phyloP scores from a whole-genome alignment of 2,888 invertebrate species.

The Platypus cylindrus region DNA sequence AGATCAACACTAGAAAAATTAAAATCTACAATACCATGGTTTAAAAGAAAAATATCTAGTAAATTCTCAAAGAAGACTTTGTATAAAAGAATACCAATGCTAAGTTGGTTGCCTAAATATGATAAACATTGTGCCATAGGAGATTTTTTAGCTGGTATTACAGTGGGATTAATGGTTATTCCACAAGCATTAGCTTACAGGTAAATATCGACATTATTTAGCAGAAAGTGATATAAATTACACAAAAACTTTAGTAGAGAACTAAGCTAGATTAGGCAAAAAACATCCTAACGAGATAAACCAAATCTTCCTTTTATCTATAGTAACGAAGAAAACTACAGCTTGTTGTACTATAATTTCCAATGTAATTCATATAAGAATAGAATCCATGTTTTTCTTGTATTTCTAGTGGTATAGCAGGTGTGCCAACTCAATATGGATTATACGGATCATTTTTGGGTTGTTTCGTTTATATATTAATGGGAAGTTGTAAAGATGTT shows the following conservation, averaged over 20 bases:
- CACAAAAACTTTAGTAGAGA: too few species aligned
- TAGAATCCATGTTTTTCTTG: too few species aligned
- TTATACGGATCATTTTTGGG: conserved; percentile 90
- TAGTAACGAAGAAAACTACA: too few species aligned
- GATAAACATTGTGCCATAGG: conserved; percentile 63
- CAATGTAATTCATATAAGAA: too few species aligned
- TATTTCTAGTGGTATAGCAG: conserved; percentile 20
- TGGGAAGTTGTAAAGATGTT: conserved; percentile 87
- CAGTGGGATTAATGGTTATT: conserved; percentile 85
- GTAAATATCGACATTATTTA: too few species aligned
- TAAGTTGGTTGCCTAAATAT: conserved; percentile 68
- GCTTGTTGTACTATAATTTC: too few species aligned
- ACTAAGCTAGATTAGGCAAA: too few species aligned
- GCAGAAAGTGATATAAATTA: too few species aligned
- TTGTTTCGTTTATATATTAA: conserved; percentile 76
- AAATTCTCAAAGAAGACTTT: conserved; percentile 58
- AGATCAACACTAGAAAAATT: conserved; percentile 32
- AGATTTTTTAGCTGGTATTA: conserved; percentile 70
- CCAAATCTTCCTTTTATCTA: too few species aligned
- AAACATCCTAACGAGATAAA: too few species aligned
- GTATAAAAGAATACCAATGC: conserved; percentile 59
- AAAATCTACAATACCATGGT: conserved; percentile 29
- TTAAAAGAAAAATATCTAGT: conserved; percentile 35
- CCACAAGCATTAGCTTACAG: conserved; percentile 72
- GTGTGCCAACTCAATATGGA: conserved; percentile 71